Base-by-base conservation (phyloP, 1,140 invertebrate species). In the roundworm (Caenorhabditis elegans) region DNA sequence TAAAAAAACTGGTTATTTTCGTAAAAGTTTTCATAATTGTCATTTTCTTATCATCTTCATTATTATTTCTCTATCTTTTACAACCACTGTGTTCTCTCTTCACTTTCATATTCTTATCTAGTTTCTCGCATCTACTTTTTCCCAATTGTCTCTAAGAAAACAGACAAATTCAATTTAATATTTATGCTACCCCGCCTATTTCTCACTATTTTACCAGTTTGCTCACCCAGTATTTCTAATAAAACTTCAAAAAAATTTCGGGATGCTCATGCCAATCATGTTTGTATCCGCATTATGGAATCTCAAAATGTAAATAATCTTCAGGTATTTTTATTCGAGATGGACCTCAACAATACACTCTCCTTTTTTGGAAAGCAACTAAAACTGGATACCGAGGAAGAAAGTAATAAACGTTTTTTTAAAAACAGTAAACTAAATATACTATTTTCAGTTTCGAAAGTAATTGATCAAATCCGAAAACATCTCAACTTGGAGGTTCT, bases 301-400 rank as follows among this genome's bases (percentile, higher is more conserved):
- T 53, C 26, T 53, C 19, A 53, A 53, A 4, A 24, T 24, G 24
- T 8, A 8, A 53, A 26, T 17, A 26, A 26, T 22, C 34, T 55
- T 13, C 53, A 60, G 53, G 34, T 3, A 6, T 34, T 60, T 17
- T 28, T 60, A 31, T 60, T 60, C 53, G 53, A 60, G 34, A 60
- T 60, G 53, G 53, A 60, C 28, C 15, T 5, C 11, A 31, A 60
- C 26, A 60, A 60, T 22, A 60, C 53, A 13, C 36, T 84, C 17
- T 83, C 83, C 13, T 84, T 84, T 43, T 47, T 75, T 17, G 80
- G 60, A 15, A 46, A 65, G 24, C 84, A 85, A 60, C 60, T 85
- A 3, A 85, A 85, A 80, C 53, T 85, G 24, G 85, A 85, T 55
- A 43, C 70, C 0, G 28, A 22, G 0, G 82, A 34, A 17, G 78